These are phyloP conservation scores for Drosophila takahashii DNA, from an alignment of 1,140 invertebrate species.

Conservation along the genomic window DNA sequence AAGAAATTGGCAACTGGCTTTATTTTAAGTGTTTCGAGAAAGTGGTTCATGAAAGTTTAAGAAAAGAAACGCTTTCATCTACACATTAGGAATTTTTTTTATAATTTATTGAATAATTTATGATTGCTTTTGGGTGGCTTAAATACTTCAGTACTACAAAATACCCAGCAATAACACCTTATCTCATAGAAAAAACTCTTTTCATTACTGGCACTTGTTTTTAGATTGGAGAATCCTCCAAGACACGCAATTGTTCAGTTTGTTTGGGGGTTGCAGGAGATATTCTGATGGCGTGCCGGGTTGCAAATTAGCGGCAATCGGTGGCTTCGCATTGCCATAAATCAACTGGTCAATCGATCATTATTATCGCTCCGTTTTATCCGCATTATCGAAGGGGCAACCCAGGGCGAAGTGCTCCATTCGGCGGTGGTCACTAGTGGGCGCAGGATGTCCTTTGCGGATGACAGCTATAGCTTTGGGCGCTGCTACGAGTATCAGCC, in stretches of 20 bases:
- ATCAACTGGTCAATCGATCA: conserved; percentile 60
- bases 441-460: conserved; percentile 70
- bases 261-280: not conserved
- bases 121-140: no score
- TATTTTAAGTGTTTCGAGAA: not conserved
- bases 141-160: no score
- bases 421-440: conserved; percentile 11
- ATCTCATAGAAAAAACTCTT: not conserved
- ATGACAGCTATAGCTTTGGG: conserved; percentile 73
- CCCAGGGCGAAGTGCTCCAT: conserved; percentile 6
- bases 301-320: conserved; percentile 31
- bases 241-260: conserved; percentile 18
- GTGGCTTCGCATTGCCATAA: conserved; percentile 17
- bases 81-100: no score
- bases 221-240: not conserved
- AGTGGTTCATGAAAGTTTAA: not conserved
- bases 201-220: not conserved
- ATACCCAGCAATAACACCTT: no score
- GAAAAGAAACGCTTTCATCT: not conserved
- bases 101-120: no score
- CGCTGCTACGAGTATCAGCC: conserved; percentile 65
- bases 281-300: conserved; percentile 42
- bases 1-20: not conserved
- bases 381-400: conserved; percentile 7
- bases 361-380: not conserved